Base-by-base conservation (phyloP, 2,113 vertebrate genomes). In the Bagarius yarrelli region DNA sequence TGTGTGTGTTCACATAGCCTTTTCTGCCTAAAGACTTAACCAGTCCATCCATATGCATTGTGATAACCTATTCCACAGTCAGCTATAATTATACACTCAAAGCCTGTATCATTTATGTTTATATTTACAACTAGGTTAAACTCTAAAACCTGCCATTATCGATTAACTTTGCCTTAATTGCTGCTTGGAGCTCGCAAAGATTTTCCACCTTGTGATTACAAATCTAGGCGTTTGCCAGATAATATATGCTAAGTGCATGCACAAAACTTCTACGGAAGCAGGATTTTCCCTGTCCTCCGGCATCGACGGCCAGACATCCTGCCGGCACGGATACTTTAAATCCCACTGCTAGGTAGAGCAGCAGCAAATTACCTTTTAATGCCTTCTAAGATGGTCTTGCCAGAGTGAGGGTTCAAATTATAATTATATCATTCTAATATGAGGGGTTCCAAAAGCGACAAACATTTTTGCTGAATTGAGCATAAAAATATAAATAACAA, bases 161-260 rank as follows among this genome's bases (percentile, higher is more conserved):
- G 88, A 93, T 90, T 88, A 91, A 90, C 91, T 89, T 89, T 90
- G 87, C 90, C 89, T 88, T 92, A 93, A 93, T 92, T 92, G 90
- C 88, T 86, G 88, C 88, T 91, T 91, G 85, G 87, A 90, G 89
- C 86, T 44, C 80, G 78, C 81, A 93, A 91, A 90, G 91, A 92
- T 92, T 92, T 93, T 90, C 88, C 90, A 90, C 85, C 70, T 14
- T 63, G 81, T 87, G 88, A 89, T 93, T 92, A 91, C 86, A 75
- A 87, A 89, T 86, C 84, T 85, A 81, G 80, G 71, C 40, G 9
- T 50, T n/a, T 52, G 81, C 78, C n/a, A 40, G 81, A 55, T 63
- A 88, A 81, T 86, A 72, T 70, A 9, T 80, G 86, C 88, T 89
- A 86, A 92, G 90, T 74, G 80, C 50, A 60, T 57, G 66, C 53